Evolutionary conservation across 2,113 vertebrate genomes (phyloP), one percentile per base, ranked within the genome.

Genomic region (Microcebus murinus): DNA sequence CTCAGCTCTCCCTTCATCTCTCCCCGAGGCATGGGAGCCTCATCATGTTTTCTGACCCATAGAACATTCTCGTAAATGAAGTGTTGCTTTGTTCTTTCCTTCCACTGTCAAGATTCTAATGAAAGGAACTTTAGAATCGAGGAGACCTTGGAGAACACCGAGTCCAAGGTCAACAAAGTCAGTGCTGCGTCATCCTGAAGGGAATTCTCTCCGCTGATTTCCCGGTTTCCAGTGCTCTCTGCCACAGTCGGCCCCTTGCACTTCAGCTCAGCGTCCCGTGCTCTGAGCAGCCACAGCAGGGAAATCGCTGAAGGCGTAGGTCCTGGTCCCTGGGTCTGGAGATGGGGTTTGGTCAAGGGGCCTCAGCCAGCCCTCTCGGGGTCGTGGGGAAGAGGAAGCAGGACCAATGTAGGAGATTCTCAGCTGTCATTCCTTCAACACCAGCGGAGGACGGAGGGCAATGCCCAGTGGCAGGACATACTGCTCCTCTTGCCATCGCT

Each of bases 1-100:
- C 61, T 9, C 63, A 0, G 9, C 0, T 1, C 31, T 21, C 67
- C 17, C 61, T 29, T 17, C 63, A 0, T 11, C 0, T 1, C 45
- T 23, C 67, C 27, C 52, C 15, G 52, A 55, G 17, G 3, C 42
- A 9, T 1, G 42, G 87, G 31, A 50, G 14, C 71, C 31, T 36
- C 7, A 2, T 13, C 2, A 25, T n/a, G 18, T 50, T 63, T 13
- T 20, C 31, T 77, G 57, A 77, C 42, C 31, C 42, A 2, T 0
- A 36, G 87, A 15, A 50, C 36, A 21, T 63, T 48, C 20, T 29
- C 87, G 20, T 27, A 18, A 48, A 48, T 13, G 57, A 77, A 8
- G 34, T 36, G 71, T 20, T 48, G 57, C 31, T 36, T 34, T 63
- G 15, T 73, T 63, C 71, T 48, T 50, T 36, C 87, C 57, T 77